Evolutionary conservation across 2,113 vertebrate genomes (phyloP), one percentile per base, ranked within the genome.

Genomic region (Tautogolabrus adspersus): DNA sequence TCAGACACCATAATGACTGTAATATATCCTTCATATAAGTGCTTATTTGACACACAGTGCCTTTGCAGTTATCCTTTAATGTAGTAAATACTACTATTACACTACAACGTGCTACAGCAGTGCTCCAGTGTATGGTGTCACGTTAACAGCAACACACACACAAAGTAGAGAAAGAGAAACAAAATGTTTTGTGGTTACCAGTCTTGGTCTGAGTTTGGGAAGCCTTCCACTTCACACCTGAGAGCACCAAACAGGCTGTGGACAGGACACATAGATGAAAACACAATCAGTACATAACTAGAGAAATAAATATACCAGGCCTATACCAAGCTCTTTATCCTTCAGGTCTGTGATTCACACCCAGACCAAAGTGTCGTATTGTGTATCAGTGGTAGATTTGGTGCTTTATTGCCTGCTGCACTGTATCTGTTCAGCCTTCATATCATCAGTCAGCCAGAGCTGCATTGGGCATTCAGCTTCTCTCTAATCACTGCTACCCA

Each of bases 211-310:
- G 81, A 85, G 72, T 89, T 82, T 68, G 34, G 71, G 67, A 84
- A 81, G 75, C 79, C 79, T 87, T 90, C 86, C 86, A 85, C 90
- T 88, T 89, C 83, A 87, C 83, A 89, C 87, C 81, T 88, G 79
- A 66, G 77, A 66, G 71, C 54, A 82, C 62, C 68, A 67, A 66
- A 22, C 37, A 58, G 68, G 54, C 88, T 89, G 81, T 58, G 66
- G 61, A 81, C 26, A 61, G 64, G 22, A 86, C 44, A 77, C 57
- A 47, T 3, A 9, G 23, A 30, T 77, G 11, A 55, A 68, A 37
- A 66, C 15, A 58, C 2, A 10, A n/a, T 60, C 15, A n/a, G 34
- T 46, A 42, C 40, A 11, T 21, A 9, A 21, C 4, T 13, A 80
- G 62, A 79, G n/a, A 63, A 44, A 72, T 15, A 59, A 38, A 49